Base-by-base conservation (phyloP, 1,140 invertebrate species). In the Solenopsis fugax region DNA sequence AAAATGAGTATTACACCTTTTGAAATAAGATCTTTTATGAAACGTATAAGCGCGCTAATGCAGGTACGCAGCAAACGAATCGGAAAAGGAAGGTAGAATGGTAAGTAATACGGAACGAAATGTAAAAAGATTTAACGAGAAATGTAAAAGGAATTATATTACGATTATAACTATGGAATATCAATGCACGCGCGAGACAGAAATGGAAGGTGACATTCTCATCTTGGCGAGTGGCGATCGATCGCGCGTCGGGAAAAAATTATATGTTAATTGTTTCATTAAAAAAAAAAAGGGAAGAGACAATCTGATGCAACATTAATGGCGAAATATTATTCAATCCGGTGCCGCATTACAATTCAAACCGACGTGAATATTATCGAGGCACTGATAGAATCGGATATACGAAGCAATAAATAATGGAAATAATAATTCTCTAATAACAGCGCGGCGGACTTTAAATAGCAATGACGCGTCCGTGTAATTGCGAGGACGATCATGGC, bases 51-150 rank as follows among this genome's bases (percentile, higher is more conserved):
- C 62, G 58, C 60, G 75, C 85, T 89, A 89, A 87, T 71, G 69
- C 81, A 87, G 87, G 45, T 62, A 75, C 34, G 86, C 73, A 67
- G 78, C 89, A 85, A 81, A 88, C 87, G 71, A 82, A 87, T 89
- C 65, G 86, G 77, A 78, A 73, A 82, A 73, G 56, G 50, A 73
- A 72, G 75, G 56, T 48, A 18, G 71, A 71, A 52, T 37, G 21
- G 67, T 71, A 69, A 82, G 85, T 69, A 88, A 90, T 76, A 88
- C 72, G 73, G 81, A 87, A 56, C 77, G 72, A 76, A 90, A 81
- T 88, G 86, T 88, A 93, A 89, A 91, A 86, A 87, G 90, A 92
- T 92, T 91, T 91, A 92, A 92, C 89, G 86, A 92, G 90, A 88
- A 86, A 87, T 85, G 75, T 84, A 75, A 60, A 75, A 84, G 80